These are phyloP conservation scores for Drosophila kanekoi DNA, from an alignment of 2,888 invertebrate genomes.

Conservation along the genomic window DNA sequence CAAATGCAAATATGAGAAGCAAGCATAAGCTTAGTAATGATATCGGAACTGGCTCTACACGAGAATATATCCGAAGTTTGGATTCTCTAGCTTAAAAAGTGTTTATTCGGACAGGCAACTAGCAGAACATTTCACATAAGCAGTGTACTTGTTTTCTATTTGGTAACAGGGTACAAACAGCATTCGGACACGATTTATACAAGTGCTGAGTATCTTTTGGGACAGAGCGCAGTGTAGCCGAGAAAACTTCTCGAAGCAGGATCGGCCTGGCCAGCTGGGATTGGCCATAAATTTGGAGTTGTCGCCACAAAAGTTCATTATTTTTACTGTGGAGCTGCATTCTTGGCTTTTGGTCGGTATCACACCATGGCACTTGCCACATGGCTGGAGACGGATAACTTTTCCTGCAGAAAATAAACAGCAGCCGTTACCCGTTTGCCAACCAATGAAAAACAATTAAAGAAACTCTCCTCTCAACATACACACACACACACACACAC, in stretches of 20 bases:
- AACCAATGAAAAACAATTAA: slow-evolving; percentile 48
- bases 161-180: too few species aligned
- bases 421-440: slow-evolving; percentile 61
- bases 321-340: slow-evolving; percentile 46
- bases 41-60: too few species aligned
- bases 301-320: slow-evolving; percentile 74
- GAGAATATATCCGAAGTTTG: too few species aligned
- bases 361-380: slow-evolving; percentile 27
- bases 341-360: slow-evolving; percentile 29
- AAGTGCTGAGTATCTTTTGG: too few species aligned
- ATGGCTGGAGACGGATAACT: slow-evolving; percentile 40
- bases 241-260: slow-evolving; percentile 2
- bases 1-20: too few species aligned
- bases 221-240: neutral
- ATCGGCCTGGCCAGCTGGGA: slow-evolving; percentile 13
- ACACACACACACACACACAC: slow-evolving; percentile 17
- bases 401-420: slow-evolving; percentile 67
- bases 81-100: too few species aligned
- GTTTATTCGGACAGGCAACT: too few species aligned
- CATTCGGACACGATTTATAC: too few species aligned
- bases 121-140: too few species aligned
- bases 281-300: slow-evolving; percentile 66
- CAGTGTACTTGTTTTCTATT: too few species aligned
- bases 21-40: too few species aligned
- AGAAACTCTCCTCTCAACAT: slow-evolving; percentile 5